Evolutionary conservation across 2,113 vertebrate genomes (phyloP).

Genomic region (Neogobius melanostomus): DNA sequence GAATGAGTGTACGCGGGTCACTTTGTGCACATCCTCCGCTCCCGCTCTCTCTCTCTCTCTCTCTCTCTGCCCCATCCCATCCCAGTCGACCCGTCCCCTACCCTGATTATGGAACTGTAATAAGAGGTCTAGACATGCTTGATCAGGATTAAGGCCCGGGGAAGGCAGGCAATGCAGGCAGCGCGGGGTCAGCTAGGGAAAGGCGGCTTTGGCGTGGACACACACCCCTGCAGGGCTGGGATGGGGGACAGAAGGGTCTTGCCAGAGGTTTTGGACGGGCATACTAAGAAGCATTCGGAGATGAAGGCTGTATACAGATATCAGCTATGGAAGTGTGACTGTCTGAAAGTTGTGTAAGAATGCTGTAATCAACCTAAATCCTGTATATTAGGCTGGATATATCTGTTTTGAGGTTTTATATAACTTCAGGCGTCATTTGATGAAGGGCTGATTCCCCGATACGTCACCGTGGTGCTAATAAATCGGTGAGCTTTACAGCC

Average conservation of each 20-base stretch:
- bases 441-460: no score
- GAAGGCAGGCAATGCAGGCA: constrained; percentile 42
- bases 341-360: constrained; percentile 13
- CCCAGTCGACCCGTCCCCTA: constrained; percentile 33
- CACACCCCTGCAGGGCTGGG: constrained; percentile 36
- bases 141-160: constrained; percentile 74
- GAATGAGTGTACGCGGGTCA: constrained; percentile 55
- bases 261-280: constrained; percentile 51
- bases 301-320: constrained; percentile 11
- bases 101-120: constrained; percentile 68
- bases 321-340: constrained; percentile 10
- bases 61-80: constrained; percentile 11
- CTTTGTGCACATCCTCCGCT: constrained; percentile 43
- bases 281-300: constrained; percentile 25
- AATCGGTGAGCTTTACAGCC: no score
- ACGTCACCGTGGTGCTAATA: no score
- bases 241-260: constrained; percentile 31
- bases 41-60: constrained; percentile 19
- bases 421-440: no score
- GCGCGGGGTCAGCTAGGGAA: constrained; percentile 59
- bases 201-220: constrained; percentile 52
- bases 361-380: not conserved
- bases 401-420: no score
- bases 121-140: constrained; percentile 78
- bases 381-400: no score